Base-by-base conservation (phyloP, 2,888 invertebrate species). In the Tinea trinotella region DNA sequence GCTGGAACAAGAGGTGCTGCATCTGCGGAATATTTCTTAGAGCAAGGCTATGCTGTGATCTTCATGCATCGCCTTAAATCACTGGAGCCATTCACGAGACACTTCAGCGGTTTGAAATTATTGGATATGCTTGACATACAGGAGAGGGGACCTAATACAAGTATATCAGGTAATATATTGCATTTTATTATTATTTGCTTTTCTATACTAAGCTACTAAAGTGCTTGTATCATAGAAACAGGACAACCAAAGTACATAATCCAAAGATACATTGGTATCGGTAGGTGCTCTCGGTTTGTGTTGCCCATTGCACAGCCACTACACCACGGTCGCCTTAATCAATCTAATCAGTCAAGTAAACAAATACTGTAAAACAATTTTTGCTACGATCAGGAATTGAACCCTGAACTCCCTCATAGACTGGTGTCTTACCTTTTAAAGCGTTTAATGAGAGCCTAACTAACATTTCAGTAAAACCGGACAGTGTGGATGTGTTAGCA, bases 1-100 rank as follows among this genome's bases (percentile, higher is more conserved):
- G 95, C 97, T 13, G 99, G 99, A 48, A 96, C 94, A 0, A 89
- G 99, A 60, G 99, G 99, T 17, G 92, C 99, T 0, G 91, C 96
- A 0, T 98, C 98, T 0, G 93, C 98, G 0, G 99, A 99, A 88
- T 95, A 97, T 74, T 99, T 99, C 81, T 87, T 99, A 36, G 91
- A 93, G 60, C 81, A 82, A 35, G 84, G 81, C 2, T 99, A 98
- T 77, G 92, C 94, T 35, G 98, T 98, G 54, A 93, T 99, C 68
- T 99, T 98, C 83, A 90, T 99, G 88, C 90, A 97, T 76, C 90
- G 99, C 34, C 88, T 91, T 61, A 95, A 97, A 72, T 95, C 97
- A 0, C 75, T 98, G 55, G 94, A 96, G 74, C 99, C 99, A 0
- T 99, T 93, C 77, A 92, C 93, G 17, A 89, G 98, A 59, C 95